Evolutionary conservation across 92 coral and sea anemone genomes (phyloP).

Genomic region (Zoanthus sansibaricus): DNA sequence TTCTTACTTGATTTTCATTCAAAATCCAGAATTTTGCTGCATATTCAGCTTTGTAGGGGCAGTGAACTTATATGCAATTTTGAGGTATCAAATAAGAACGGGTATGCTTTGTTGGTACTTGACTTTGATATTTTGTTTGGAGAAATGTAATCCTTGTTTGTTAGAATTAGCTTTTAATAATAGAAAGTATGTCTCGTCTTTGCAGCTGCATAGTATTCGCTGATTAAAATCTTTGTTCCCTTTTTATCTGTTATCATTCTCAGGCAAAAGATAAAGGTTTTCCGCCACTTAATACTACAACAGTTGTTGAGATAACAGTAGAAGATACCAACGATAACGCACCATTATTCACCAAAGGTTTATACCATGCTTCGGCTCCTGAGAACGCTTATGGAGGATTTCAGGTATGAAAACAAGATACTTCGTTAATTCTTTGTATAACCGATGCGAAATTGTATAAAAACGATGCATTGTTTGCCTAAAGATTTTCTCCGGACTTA

Average conservation of each 20-base stretch:
- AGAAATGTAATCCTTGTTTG: no score
- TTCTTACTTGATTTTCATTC: no score
- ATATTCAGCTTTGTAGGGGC: no score
- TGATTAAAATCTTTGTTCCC: neutral
- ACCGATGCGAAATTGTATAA: neutral
- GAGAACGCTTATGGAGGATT: slow-evolving; percentile 92
- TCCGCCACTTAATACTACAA: slow-evolving; percentile 78
- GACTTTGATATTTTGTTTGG: no score
- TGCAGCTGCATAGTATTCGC: neutral
- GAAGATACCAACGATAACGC: slow-evolving; percentile 86
- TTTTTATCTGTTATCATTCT: neutral
- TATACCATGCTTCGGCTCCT: slow-evolving; percentile 80
- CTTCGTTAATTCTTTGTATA: neutral
- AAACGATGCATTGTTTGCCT: no score
- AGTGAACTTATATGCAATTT: no score
- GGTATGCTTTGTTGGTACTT: no score
- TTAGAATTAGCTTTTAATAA: no score
- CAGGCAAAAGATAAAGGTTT: slow-evolving; percentile 90
- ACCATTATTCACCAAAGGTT: slow-evolving; percentile 68
- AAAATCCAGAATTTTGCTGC: no score
- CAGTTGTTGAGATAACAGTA: slow-evolving; percentile 78
- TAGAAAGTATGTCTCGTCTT: no score
- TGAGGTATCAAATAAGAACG: no score
- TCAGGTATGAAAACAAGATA: slow-evolving; percentile 59
- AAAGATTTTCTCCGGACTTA: no score